Evolutionary conservation across 2,797 vertebrate species (phyloP), one percentile per base, ranked within the genome.

Genomic region (Masticophis lateralis): DNA sequence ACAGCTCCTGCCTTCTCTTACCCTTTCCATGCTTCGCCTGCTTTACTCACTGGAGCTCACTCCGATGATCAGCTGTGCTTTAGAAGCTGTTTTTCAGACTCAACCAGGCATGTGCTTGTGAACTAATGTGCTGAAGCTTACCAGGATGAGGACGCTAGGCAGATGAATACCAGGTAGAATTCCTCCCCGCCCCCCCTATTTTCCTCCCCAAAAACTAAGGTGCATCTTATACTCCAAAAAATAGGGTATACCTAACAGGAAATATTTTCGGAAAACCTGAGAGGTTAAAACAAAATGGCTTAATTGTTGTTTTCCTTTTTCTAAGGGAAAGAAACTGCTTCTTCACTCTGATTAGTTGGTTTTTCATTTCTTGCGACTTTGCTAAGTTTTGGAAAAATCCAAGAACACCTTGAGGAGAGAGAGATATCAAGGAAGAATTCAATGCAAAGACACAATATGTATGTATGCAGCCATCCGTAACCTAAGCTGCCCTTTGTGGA

Each of bases 141-240:
- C 51, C 51, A 53, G 51, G 51, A 1, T 53, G 10, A 53, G 51
- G 51, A 53, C 9, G 51, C 51, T 53, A 53, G 51, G 8, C 9
- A 53, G 51, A 53, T 53, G 51, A 53, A 53, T 53, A 53, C 1
- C 51, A 9, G 51, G 9, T 53, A 53, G 51, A 10, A 53, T 53
- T 10, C 9, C 9, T n/a, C n/a, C n/a, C n/a, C n/a, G n/a, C 8
- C 9, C 9, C 0, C 9, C 51, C 9, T 9, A 53, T 53, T 53
- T 53, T 53, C 51, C 51, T 53, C 51, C 51, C 8, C 51, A 53
- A 53, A 53, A 53, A 53, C 51, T 53, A 53, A 53, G 51, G 0
- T 53, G 9, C 0, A 1, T 53, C 51, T 53, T 53, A 53, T 53
- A 10, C 51, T 53, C 51, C 51, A 1, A 53, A 53, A 53, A 53